Percentiles rank a stretch among this genome's conserved stretches.
These are phyloP conservation scores for Sphenodon punctatus DNA, from an alignment of 2,797 vertebrate genomes.

Conservation along the genomic window DNA sequence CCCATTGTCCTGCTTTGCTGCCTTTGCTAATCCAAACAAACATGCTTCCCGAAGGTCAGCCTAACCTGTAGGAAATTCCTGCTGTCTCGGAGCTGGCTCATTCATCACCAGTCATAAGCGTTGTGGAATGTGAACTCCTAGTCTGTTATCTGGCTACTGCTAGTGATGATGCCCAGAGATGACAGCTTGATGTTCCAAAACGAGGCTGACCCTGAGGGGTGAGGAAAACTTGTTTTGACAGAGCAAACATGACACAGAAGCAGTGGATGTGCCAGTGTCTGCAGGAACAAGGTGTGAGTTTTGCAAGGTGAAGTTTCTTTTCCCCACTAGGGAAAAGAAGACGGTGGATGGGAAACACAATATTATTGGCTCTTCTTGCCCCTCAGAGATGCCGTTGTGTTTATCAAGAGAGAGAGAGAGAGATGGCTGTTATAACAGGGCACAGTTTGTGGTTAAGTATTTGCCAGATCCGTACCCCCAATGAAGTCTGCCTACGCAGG, in stretches of 20 bases:
- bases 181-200: slow-evolving; percentile 69
- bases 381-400: not conserved
- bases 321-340: not conserved
- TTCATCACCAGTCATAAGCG: slow-evolving; percentile 60
- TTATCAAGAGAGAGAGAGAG: slow-evolving; percentile 3
- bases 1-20: not conserved
- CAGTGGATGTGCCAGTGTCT: slow-evolving; percentile 29
- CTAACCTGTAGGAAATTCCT: slow-evolving; percentile 66
- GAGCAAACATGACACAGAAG: slow-evolving; percentile 41
- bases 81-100: slow-evolving; percentile 48
- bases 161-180: slow-evolving; percentile 49
- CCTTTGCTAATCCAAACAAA: slow-evolving; percentile 42
- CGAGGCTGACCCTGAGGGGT: slow-evolving; percentile 53
- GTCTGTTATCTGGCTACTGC: slow-evolving; percentile 56
- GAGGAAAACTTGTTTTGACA: slow-evolving; percentile 68
- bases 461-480: too few species aligned
- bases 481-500: too few species aligned
- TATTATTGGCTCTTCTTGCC: not conserved
- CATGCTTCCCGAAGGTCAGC: slow-evolving; percentile 51
- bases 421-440: too few species aligned
- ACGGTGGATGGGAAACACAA: not conserved
- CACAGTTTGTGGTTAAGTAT: too few species aligned
- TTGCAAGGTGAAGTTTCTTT: slow-evolving; percentile 20
- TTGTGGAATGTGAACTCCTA: slow-evolving; percentile 53
- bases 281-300: slow-evolving; percentile 47